Percentiles rank a stretch among this genome's conserved stretches.
Conservation (phyloP, 2,888 invertebrate genomes). For the Agrochola macilenta region DNA sequence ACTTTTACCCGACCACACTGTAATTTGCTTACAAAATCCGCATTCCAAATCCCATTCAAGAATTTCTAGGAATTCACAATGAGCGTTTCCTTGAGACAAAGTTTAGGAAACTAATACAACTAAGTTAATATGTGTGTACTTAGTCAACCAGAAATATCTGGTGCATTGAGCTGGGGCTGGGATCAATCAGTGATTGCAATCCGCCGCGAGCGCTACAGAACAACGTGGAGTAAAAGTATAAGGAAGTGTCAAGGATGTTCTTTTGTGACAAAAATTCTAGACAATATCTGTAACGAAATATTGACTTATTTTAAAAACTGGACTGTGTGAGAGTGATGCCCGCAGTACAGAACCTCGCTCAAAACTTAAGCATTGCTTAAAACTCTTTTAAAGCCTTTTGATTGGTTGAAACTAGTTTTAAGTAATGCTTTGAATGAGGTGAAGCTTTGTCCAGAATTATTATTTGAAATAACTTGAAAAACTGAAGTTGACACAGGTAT, state of each 20-base stretch:
- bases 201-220: slow-evolving; percentile 26
- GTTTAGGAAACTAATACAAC: slow-evolving; percentile 49
- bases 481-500: too few relatives aligned
- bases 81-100: slow-evolving; percentile 34
- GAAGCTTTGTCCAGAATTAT: too few relatives aligned
- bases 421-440: too few relatives aligned
- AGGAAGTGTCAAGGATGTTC: slow-evolving; percentile 24
- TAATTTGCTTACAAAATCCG: slow-evolving; percentile 44
- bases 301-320: background rate
- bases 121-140: slow-evolving; percentile 52
- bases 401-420: too few relatives aligned
- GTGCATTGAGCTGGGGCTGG: slow-evolving; percentile 34
- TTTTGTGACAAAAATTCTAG: background rate
- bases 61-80: slow-evolving; percentile 47
- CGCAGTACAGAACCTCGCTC: too few relatives aligned
- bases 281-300: background rate
- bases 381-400: too few relatives aligned
- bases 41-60: slow-evolving; percentile 43
- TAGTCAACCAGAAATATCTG: slow-evolving; percentile 57
- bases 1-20: slow-evolving; percentile 20
- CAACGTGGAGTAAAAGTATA: slow-evolving; percentile 7
- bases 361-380: too few relatives aligned
- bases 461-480: too few relatives aligned
- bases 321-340: background rate
- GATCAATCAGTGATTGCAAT: slow-evolving; percentile 64